Percentiles rank a stretch among this genome's conserved stretches.
Conservation (phyloP, 2,797 vertebrate species). For the Hippocampus kuda region DNA sequence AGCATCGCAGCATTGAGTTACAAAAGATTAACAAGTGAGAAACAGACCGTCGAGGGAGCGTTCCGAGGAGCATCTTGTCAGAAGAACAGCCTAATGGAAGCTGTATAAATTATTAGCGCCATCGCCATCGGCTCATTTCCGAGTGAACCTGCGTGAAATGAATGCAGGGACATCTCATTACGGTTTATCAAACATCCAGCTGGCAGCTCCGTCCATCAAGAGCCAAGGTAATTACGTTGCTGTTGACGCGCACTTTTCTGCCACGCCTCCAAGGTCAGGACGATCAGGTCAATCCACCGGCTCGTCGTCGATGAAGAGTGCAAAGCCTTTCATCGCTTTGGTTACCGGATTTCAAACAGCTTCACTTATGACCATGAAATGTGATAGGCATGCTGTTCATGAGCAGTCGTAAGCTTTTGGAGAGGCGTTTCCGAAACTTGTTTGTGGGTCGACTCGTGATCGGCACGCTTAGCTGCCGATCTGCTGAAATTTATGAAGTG, state of each 20-base stretch:
- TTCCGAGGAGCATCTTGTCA: not conserved
- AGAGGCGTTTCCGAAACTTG: not conserved
- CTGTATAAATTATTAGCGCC: conserved; percentile 6
- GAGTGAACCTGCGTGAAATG: conserved; percentile 44
- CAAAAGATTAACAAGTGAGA: not conserved
- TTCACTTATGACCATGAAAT: no score
- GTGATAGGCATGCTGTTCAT: not conserved
- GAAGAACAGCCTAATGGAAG: conserved; percentile 4
- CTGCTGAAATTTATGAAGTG: not conserved
- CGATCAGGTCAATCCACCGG: not conserved
- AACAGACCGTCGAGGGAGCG: not conserved
- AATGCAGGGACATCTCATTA: conserved; percentile 41
- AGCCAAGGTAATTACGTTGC: not conserved
- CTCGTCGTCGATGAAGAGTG: not conserved
- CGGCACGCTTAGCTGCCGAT: not conserved
- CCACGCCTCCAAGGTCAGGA: not conserved
- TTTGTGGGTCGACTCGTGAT: not conserved
- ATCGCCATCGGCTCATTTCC: conserved; percentile 18
- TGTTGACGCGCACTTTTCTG: not conserved
- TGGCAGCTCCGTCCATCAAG: conserved; percentile 29
- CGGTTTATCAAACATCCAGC: conserved; percentile 48
- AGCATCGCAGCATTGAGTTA: not conserved
- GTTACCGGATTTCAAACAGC: not conserved
- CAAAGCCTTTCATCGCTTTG: not conserved
- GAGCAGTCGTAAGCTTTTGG: not conserved